Conservation (phyloP, 2,113 vertebrate genomes). For the Dolichotis patagonum region DNA sequence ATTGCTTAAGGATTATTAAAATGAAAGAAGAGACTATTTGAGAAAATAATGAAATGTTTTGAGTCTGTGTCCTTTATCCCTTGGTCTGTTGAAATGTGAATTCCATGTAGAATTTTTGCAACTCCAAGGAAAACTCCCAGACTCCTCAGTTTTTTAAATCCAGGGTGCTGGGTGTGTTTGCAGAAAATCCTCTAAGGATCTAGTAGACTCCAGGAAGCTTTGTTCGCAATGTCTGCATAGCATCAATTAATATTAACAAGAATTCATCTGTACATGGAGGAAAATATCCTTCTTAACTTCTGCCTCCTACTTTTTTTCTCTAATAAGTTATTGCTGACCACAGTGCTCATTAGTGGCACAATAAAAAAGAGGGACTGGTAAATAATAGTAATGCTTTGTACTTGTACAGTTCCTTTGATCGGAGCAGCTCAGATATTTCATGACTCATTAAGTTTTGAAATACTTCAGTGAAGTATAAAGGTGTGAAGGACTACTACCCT, state of each 20-base stretch:
- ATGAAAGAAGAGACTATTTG: not conserved
- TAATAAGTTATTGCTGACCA: conserved; percentile 52
- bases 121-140: not conserved
- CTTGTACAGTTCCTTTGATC: conserved; percentile 69
- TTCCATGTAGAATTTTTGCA: not conserved
- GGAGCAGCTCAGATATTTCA: conserved; percentile 49
- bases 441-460: conserved; percentile 66
- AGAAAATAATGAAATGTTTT: not conserved
- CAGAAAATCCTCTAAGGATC: not conserved
- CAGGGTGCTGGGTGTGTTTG: not conserved
- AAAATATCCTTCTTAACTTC: conserved; percentile 43
- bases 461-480: not conserved
- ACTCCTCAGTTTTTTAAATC: not conserved
- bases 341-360: conserved; percentile 68
- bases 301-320: not conserved
- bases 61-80: not conserved
- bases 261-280: conserved; percentile 41
- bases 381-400: conserved; percentile 74
- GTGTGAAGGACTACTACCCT: conserved; percentile 30
- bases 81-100: not conserved
- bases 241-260: conserved; percentile 66
- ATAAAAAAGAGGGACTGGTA: conserved; percentile 57
- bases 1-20: not conserved
- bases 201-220: not conserved
- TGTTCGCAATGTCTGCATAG: conserved; percentile 21